Evolutionary conservation across 2,888 invertebrate species (phyloP).

Genomic region (Papilio gigon): DNA sequence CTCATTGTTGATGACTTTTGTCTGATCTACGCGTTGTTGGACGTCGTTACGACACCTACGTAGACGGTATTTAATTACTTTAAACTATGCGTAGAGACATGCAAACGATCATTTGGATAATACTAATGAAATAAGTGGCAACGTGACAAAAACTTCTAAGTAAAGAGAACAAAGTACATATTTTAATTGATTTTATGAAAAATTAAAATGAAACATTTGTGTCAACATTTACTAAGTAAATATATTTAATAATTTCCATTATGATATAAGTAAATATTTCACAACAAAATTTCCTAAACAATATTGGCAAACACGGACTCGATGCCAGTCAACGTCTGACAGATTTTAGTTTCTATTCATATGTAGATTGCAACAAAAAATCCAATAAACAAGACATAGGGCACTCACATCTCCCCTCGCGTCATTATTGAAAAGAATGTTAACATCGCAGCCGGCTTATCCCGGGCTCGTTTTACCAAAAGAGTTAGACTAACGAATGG

Average conservation of each 20-base stretch:
- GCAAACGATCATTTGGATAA: background rate
- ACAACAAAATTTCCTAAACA: constrained; percentile 51
- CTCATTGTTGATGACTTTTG: no score
- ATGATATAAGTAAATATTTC: constrained; percentile 47
- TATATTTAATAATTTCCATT: background rate
- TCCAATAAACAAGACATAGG: constrained; percentile 81
- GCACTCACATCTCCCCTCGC: constrained; percentile 71
- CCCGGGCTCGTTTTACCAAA: constrained; percentile 80
- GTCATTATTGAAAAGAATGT: constrained; percentile 82
- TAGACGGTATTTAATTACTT: constrained; percentile 4
- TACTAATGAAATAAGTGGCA: background rate
- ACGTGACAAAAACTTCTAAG: background rate
- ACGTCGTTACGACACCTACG: no score
- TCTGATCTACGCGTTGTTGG: no score
- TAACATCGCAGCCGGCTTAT: constrained; percentile 78
- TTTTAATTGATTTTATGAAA: background rate
- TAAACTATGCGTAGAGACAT: background rate
- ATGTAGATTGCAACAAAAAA: constrained; percentile 82
- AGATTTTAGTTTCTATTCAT: constrained; percentile 79
- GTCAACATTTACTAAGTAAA: background rate
- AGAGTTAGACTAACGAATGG: constrained; percentile 81
- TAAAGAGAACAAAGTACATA: background rate
- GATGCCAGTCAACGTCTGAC: constrained; percentile 65
- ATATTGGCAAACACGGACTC: constrained; percentile 56
- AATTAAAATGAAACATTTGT: background rate